Conservation (phyloP, 2,113 vertebrate genomes). For the Antidorcas marsupialis region DNA sequence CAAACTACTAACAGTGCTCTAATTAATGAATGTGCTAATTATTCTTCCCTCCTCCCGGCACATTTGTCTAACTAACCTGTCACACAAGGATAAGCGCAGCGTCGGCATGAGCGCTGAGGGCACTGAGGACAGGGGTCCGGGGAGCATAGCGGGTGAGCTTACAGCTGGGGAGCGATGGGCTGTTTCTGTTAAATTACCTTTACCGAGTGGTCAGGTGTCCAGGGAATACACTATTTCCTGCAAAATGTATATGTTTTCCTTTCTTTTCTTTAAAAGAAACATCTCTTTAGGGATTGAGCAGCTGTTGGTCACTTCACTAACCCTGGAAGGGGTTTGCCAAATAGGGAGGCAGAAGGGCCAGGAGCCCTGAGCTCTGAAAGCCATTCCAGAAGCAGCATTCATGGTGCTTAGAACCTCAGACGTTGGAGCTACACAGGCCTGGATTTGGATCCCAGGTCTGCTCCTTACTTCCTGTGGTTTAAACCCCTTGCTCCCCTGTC, state of each 20-base stretch:
- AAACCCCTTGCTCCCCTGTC: not conserved
- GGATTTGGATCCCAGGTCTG: not conserved
- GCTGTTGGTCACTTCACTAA: not conserved
- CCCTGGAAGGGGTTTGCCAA: not conserved
- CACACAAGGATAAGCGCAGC: not conserved
- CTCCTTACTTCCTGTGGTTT: not conserved
- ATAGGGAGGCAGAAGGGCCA: not conserved
- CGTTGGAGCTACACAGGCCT: not conserved
- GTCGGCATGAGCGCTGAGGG: not conserved
- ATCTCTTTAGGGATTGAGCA: not conserved
- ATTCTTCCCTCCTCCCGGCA: not conserved
- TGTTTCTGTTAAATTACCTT: not conserved
- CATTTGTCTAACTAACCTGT: slow-evolving; percentile 39
- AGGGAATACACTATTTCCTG: not conserved
- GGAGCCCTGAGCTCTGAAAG: not conserved
- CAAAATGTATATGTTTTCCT: not conserved
- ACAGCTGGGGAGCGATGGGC: not conserved
- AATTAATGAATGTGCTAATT: slow-evolving; percentile 66
- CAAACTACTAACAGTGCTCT: slow-evolving; percentile 18
- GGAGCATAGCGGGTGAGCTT: not conserved
- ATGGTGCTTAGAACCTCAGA: not conserved
- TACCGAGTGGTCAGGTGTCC: not conserved
- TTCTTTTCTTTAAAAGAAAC: not conserved
- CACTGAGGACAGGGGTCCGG: not conserved
- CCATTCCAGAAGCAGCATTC: not conserved